Percentiles rank a stretch among this genome's conserved stretches.
Evolutionary conservation across 1,140 invertebrate genomes (phyloP).

Genomic region (Drosophila pseudoananassae): DNA sequence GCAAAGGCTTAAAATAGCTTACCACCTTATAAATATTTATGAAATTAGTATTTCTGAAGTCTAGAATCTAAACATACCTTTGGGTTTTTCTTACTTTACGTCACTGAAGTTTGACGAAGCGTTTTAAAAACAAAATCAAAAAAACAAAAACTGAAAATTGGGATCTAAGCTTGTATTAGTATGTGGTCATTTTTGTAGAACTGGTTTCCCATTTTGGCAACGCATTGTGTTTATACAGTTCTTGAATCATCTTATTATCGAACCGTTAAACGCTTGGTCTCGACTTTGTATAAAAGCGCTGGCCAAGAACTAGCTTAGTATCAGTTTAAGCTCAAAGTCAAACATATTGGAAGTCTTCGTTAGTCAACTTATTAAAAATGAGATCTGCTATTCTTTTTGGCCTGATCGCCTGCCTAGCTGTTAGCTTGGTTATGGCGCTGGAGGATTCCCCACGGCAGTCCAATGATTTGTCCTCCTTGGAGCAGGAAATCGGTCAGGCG

Average conservation of each 20-base stretch:
- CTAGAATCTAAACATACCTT: neutral
- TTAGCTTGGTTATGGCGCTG: constrained; percentile 14
- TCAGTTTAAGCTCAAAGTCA: constrained; percentile 50
- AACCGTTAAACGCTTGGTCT: constrained; percentile 50
- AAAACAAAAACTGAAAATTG: constrained; percentile 5
- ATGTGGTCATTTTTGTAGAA: constrained; percentile 29
- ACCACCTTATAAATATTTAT: neutral
- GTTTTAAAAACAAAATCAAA: constrained; percentile 2
- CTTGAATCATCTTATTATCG: constrained; percentile 71
- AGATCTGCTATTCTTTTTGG: constrained; percentile 50
- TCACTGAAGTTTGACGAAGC: neutral
- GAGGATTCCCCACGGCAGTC: constrained; percentile 14
- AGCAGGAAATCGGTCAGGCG: constrained; percentile 29
- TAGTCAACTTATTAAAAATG: constrained; percentile 38
- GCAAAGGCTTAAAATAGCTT: too few relatives aligned
- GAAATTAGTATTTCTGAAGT: neutral
- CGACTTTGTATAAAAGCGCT: constrained; percentile 41
- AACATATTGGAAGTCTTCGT: constrained; percentile 1
- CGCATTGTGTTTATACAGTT: constrained; percentile 55
- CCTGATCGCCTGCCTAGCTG: constrained; percentile 33
- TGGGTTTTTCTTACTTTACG: neutral
- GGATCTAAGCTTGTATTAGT: constrained; percentile 12
- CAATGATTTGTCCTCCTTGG: constrained; percentile 37
- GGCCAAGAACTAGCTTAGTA: neutral
- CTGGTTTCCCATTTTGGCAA: constrained; percentile 31